phyloP scores from a whole-genome alignment of 2,888 invertebrate species.

The Nycteola revayana region DNA sequence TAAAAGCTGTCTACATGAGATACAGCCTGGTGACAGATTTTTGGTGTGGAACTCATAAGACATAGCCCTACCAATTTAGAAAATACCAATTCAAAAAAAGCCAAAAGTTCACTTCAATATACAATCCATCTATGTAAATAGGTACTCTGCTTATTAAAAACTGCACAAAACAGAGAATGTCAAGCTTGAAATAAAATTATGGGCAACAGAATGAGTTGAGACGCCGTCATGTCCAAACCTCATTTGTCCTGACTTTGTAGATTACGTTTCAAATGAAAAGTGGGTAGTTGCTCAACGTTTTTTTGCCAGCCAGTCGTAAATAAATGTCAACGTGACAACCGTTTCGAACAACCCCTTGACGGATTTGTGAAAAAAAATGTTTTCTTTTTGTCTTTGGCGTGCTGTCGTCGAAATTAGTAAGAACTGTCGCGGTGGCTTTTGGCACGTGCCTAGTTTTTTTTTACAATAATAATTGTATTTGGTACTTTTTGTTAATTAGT shows the following conservation, averaged over 20 bases:
- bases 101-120: no score
- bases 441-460: constrained; percentile 2
- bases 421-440: constrained; percentile 6
- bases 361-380: constrained; percentile 56
- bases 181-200: constrained; percentile 35
- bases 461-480: constrained; percentile 17
- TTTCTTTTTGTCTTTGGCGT: constrained; percentile 17
- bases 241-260: constrained; percentile 61
- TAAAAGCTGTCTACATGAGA: no score
- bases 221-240: constrained; percentile 67
- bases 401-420: constrained; percentile 29
- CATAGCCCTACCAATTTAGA: no score
- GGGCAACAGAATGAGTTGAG: constrained; percentile 37
- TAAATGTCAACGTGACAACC: constrained; percentile 50
- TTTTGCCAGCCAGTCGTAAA: constrained; percentile 60
- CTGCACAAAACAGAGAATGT: no score
- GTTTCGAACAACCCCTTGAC: constrained; percentile 49
- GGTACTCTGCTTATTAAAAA: no score
- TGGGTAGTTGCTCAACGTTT: constrained; percentile 64
- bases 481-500: constrained; percentile 13
- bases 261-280: constrained; percentile 77
- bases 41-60: no score
- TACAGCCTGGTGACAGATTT: no score
- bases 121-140: no score
- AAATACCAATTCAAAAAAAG: no score